Percentiles rank a stretch among this genome's conserved stretches.
Evolutionary conservation across 2,113 vertebrate species (phyloP).

Genomic region (Centrocercus urophasianus): DNA sequence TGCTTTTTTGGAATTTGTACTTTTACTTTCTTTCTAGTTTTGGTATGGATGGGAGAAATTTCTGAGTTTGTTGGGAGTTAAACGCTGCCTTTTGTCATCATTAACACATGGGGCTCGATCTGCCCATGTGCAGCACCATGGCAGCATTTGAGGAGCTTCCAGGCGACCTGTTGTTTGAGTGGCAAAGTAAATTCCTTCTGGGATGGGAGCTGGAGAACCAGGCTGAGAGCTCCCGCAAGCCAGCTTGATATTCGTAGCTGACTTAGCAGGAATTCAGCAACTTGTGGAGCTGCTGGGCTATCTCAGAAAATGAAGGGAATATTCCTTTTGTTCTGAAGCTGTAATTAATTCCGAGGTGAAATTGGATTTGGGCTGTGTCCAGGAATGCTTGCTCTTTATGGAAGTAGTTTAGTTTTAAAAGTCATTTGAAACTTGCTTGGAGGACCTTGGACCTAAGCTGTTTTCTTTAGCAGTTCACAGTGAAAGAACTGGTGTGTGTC

Average conservation of each 20-base stretch:
- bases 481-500: background rate
- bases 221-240: background rate
- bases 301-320: background rate
- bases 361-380: background rate
- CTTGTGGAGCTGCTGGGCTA: background rate
- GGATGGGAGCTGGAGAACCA: background rate
- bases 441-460: background rate
- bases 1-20: background rate
- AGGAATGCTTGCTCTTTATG: background rate
- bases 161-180: background rate
- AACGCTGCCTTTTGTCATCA: background rate
- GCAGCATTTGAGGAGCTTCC: background rate
- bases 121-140: accelerated
- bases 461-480: background rate
- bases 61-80: background rate
- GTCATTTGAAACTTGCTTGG: background rate
- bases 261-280: background rate
- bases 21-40: background rate
- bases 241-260: background rate
- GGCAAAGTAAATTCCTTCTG: background rate
- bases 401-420: background rate
- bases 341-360: constrained; percentile 6
- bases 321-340: background rate
- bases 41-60: background rate
- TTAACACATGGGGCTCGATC: accelerated